phyloP scores from a whole-genome alignment of 2,113 vertebrate genomes.

The Lucifuga dentata region DNA sequence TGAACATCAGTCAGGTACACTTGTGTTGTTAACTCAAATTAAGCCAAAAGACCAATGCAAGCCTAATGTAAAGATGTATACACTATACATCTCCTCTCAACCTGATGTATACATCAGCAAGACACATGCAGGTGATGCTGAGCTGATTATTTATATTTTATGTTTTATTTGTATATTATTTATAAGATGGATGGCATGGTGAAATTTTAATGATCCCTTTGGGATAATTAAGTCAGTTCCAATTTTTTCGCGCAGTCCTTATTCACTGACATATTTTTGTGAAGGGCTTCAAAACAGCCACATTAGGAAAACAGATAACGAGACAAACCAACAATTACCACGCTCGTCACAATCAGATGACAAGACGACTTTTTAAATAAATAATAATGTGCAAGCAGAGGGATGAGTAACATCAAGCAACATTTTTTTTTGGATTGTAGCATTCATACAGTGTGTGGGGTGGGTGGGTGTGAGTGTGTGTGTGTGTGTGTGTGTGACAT shows the following conservation, averaged over 20 bases:
- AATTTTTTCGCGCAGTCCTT: constrained; percentile 24
- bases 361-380: too few relatives aligned
- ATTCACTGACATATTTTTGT: constrained; percentile 4
- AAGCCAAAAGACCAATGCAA: too few relatives aligned
- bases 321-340: too few relatives aligned
- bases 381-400: too few relatives aligned
- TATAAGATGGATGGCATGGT: constrained; percentile 19
- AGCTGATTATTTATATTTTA: constrained; percentile 12
- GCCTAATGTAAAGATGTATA: neutral
- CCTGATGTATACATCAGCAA: constrained; percentile 1
- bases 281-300: constrained; percentile 20
- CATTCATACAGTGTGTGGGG: too few relatives aligned
- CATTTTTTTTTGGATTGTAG: too few relatives aligned
- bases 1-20: too few relatives aligned
- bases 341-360: too few relatives aligned
- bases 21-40: too few relatives aligned
- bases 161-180: constrained; percentile 22
- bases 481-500: too few relatives aligned
- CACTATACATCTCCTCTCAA: neutral
- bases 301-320: constrained; percentile 17
- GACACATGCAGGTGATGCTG: neutral
- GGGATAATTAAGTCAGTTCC: constrained; percentile 17
- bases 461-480: too few relatives aligned
- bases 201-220: constrained; percentile 8
- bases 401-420: too few relatives aligned